Evolutionary conservation across 1,140 invertebrate species (phyloP), one percentile per base, ranked within the genome.

Genomic region (Grapholita molesta): DNA sequence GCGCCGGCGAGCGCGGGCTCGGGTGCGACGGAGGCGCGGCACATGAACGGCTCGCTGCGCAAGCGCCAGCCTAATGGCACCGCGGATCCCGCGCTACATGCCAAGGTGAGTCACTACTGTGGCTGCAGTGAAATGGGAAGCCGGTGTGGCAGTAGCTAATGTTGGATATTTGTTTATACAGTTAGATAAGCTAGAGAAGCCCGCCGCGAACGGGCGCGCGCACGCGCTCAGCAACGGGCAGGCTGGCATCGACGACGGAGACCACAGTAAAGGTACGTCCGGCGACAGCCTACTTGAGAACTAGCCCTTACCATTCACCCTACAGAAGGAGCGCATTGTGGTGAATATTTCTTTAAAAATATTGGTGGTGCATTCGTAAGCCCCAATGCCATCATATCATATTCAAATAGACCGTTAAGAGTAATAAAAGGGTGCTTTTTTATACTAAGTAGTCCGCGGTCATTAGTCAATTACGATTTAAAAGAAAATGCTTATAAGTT

Each of bases 101-200:
- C 55, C 55, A 61, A 61, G 55, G 55, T 61, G n/a, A 42, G 35
- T 6, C 35, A 42, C 12, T 15, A 64, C 64, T 86, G 83, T 71
- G 82, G 77, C 35, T n/a, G n/a, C 77, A 85, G 70, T 82, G 85
- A 67, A 76, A 69, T 57, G 76, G 77, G 57, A 83, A 82, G 12
- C 77, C 85, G 64, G 72, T 76, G 32, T 71, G 80, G 61, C 57
- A 84, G 68, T 76, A 79, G n/a, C 7, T 73, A 85, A 85, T 81
- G 82, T 84, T 68, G 42, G 53, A 33, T 52, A 61, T 71, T 67
- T 38, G 12, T 30, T 48, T 33, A 74, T 74, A 25, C 87, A 89
- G 87, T 78, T 88, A 82, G 87, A 88, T 12, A 85, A 83, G 75
- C 57, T 86, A 79, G 84, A 86, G 68, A 86, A 85, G 72, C 79